phyloP scores from a whole-genome alignment of 2,113 vertebrate genomes.

The Ptilonorhynchus violaceus region DNA sequence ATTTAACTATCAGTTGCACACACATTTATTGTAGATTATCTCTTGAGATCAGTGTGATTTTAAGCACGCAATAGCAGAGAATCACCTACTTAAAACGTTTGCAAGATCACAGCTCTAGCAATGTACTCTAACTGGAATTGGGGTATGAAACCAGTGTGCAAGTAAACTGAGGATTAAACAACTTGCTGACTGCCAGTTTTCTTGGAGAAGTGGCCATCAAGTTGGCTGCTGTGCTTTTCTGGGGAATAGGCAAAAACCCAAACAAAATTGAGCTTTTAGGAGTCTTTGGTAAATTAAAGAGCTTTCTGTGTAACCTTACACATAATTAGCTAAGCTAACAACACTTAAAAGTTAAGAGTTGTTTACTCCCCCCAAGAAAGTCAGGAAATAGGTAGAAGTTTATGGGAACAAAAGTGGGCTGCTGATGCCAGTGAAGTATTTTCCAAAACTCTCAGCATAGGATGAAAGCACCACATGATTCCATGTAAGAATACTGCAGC shows the following conservation, averaged over 20 bases:
- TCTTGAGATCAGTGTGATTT: not conserved
- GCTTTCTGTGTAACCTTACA: not conserved
- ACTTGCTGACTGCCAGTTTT: not conserved
- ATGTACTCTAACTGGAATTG: not conserved
- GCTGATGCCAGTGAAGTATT: constrained; percentile 26
- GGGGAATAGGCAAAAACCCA: not conserved
- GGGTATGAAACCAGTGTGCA: not conserved
- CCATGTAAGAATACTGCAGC: not conserved
- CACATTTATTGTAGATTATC: not conserved
- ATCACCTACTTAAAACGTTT: rapidly evolving
- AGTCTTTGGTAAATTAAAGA: not conserved
- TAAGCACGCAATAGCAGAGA: not conserved
- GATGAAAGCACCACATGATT: constrained; percentile 7
- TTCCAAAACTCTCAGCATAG: not conserved
- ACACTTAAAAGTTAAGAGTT: not conserved
- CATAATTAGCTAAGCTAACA: not conserved
- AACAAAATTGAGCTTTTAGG: not conserved
- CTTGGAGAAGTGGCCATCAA: not conserved
- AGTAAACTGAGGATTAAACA: not conserved
- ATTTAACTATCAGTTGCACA: not conserved
- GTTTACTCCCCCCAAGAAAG: not conserved
- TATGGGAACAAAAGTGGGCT: constrained; percentile 19
- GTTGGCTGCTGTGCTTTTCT: not conserved
- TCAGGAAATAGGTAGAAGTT: constrained; percentile 28
- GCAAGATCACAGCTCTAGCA: not conserved